phyloP scores from a whole-genome alignment of 2,888 invertebrate genomes.

The Sinotaia quadrata region DNA sequence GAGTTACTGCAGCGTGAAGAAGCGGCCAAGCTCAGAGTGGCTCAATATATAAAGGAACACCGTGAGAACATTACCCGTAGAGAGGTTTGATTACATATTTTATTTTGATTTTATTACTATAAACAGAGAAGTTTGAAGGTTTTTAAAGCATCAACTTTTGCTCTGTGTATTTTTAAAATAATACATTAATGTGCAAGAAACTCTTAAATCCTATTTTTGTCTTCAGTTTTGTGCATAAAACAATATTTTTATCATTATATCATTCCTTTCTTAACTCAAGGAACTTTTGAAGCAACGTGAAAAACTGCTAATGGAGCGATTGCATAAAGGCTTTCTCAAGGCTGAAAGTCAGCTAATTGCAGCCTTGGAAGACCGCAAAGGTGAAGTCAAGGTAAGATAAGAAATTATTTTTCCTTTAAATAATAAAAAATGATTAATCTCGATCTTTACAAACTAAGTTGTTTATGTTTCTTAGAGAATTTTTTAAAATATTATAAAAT shows the following conservation, averaged over 20 bases:
- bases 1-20: slow-evolving; percentile 58
- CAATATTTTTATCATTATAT: too few relatives aligned
- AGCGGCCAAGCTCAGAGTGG: slow-evolving; percentile 63
- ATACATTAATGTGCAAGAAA: too few relatives aligned
- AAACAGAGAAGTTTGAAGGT: too few relatives aligned
- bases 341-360: slow-evolving; percentile 67
- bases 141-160: too few relatives aligned
- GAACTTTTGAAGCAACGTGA: slow-evolving; percentile 63
- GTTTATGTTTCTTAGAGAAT: neutral
- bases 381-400: slow-evolving; percentile 66
- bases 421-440: neutral
- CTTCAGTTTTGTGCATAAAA: too few relatives aligned
- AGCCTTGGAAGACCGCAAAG: slow-evolving; percentile 62
- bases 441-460: neutral
- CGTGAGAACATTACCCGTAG: slow-evolving; percentile 54
- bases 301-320: slow-evolving; percentile 62
- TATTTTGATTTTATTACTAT: too few relatives aligned
- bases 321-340: slow-evolving; percentile 64
- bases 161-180: too few relatives aligned
- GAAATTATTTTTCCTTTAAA: slow-evolving; percentile 1
- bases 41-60: slow-evolving; percentile 54
- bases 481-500: too few relatives aligned
- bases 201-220: too few relatives aligned
- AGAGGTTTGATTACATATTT: slow-evolving; percentile 55
- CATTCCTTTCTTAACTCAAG: too few relatives aligned